phyloP scores from a whole-genome alignment of 1,140 invertebrate species.

The Magallana ariakensis region DNA sequence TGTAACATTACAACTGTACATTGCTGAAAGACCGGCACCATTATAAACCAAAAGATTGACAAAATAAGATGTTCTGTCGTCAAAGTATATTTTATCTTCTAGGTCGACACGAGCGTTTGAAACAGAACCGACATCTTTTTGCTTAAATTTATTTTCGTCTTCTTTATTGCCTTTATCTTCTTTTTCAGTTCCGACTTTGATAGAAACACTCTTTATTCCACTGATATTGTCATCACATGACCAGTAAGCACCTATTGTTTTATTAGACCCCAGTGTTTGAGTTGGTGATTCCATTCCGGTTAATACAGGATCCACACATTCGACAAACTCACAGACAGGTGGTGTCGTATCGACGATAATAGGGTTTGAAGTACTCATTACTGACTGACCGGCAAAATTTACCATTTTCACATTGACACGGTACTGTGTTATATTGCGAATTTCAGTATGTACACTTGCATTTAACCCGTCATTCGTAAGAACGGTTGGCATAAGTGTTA shows the following conservation, averaged over 20 bases:
- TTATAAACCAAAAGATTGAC: slow-evolving; percentile 43
- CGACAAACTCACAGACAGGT: slow-evolving; percentile 41
- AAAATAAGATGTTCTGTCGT: slow-evolving; percentile 36
- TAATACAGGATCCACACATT: slow-evolving; percentile 52
- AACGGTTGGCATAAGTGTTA: slow-evolving; percentile 25
- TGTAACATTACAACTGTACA: slow-evolving; percentile 50
- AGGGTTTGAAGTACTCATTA: slow-evolving; percentile 39
- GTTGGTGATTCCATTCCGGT: slow-evolving; percentile 38
- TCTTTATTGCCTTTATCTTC: slow-evolving; percentile 9
- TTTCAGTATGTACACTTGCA: neutral
- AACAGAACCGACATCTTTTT: slow-evolving; percentile 18
- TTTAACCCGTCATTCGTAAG: neutral
- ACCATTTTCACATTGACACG: slow-evolving; percentile 50
- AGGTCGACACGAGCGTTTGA: slow-evolving; percentile 21
- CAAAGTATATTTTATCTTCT: slow-evolving; percentile 19
- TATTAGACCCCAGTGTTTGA: slow-evolving; percentile 48
- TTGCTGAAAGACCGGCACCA: slow-evolving; percentile 42
- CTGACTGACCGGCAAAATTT: slow-evolving; percentile 53
- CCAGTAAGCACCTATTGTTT: slow-evolving; percentile 56
- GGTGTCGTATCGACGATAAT: slow-evolving; percentile 57
- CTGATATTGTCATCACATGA: slow-evolving; percentile 41
- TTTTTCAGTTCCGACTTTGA: slow-evolving; percentile 28
- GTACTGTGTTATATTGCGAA: slow-evolving; percentile 44
- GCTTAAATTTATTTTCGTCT: slow-evolving; percentile 4
- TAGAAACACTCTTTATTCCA: slow-evolving; percentile 16